These are phyloP conservation scores for Hirundo rustica DNA, from an alignment of 2,797 vertebrate genomes.

Conservation along the genomic window DNA sequence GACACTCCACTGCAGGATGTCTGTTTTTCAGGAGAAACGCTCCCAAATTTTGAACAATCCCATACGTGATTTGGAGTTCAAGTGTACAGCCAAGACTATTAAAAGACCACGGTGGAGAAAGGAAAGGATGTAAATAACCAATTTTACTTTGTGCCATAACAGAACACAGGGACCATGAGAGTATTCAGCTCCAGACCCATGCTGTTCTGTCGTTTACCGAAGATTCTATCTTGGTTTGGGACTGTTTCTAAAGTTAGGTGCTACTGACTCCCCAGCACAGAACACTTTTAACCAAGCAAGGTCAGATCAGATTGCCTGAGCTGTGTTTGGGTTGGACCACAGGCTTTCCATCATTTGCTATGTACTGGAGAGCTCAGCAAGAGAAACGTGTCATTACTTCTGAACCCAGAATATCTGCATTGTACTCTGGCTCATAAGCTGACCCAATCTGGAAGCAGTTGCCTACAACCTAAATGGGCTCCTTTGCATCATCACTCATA, in stretches of 20 bases:
- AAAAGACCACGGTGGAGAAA: not conserved
- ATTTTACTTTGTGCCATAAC: not conserved
- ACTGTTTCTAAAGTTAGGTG: constrained; percentile 37
- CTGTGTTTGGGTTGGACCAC: constrained; percentile 49
- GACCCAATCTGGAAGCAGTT: not conserved
- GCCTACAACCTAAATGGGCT: not conserved
- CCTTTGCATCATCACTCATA: not conserved
- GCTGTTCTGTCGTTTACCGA: not conserved
- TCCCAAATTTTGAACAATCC: not conserved
- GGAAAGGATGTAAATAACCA: not conserved
- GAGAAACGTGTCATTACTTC: not conserved
- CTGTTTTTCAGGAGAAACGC: not conserved
- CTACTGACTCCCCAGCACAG: not conserved
- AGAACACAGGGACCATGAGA: not conserved
- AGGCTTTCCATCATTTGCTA: constrained; percentile 2
- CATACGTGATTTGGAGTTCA: not conserved
- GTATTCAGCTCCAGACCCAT: not conserved
- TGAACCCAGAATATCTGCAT: constrained; percentile 10
- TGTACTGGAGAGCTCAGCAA: constrained; percentile 21
- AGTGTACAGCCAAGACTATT: not conserved
- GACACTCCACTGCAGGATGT: not conserved
- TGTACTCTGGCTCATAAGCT: not conserved
- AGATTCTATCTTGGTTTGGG: not conserved
- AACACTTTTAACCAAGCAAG: constrained; percentile 15
- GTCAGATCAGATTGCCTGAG: constrained; percentile 26